Evolutionary conservation across 2,888 invertebrate genomes (phyloP).

Genomic region (Thymelicus acteon): DNA sequence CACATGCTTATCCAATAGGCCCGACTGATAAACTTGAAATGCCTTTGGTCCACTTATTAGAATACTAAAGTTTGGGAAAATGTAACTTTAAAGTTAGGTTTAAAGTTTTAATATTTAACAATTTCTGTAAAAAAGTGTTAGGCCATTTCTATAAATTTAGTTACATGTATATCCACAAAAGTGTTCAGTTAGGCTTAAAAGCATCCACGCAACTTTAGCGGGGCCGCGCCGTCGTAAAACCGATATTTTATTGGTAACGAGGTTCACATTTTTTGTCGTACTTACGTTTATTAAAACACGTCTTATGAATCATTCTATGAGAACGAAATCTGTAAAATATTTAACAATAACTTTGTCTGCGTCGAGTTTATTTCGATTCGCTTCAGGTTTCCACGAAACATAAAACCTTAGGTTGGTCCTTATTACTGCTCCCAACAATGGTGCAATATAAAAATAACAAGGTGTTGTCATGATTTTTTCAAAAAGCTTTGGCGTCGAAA

Average conservation of each 20-base stretch:
- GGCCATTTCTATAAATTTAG: neutral
- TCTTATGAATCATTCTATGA: neutral
- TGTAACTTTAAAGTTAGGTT: too few relatives aligned
- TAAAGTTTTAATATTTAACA: too few relatives aligned
- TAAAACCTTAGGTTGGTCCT: neutral
- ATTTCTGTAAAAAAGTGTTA: neutral
- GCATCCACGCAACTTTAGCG: neutral
- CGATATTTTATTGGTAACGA: slow-evolving; percentile 33
- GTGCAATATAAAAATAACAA: neutral
- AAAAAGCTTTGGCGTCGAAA: too few relatives aligned
- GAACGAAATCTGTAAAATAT: slow-evolving; percentile 18
- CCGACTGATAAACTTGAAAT: too few relatives aligned
- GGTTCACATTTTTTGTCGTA: slow-evolving; percentile 16
- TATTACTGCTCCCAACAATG: neutral
- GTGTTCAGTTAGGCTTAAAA: slow-evolving; percentile 12
- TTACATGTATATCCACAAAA: neutral
- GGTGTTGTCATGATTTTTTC: neutral
- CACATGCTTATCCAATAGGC: too few relatives aligned
- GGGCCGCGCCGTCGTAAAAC: slow-evolving; percentile 22
- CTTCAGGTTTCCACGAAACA: neutral
- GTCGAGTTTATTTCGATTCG: neutral
- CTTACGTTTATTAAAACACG: slow-evolving; percentile 6
- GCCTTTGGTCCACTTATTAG: too few relatives aligned
- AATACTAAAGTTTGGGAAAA: too few relatives aligned
- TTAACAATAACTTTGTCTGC: neutral